These are phyloP conservation scores for Montipora efflorescens DNA, from an alignment of 64 coral and sea anemone species.

Conservation along the genomic window DNA sequence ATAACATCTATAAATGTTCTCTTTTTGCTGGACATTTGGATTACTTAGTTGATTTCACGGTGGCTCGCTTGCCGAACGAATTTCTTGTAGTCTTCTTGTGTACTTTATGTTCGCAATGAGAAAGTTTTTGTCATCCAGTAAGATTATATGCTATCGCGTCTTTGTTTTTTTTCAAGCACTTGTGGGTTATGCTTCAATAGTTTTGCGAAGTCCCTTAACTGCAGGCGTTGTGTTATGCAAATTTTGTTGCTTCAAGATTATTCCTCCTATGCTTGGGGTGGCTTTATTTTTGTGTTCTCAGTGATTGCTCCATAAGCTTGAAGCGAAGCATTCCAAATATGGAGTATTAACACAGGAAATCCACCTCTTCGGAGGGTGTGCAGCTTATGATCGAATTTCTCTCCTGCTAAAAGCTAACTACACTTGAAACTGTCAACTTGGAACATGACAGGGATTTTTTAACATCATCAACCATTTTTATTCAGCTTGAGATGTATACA, in stretches of 20 bases:
- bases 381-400: neutral
- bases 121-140: too few species aligned
- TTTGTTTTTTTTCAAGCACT: neutral
- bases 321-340: neutral
- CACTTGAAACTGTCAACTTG: neutral
- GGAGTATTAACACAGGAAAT: neutral
- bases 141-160: neutral
- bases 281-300: slow-evolving; percentile 21
- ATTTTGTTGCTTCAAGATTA: slow-evolving; percentile 32
- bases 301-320: neutral
- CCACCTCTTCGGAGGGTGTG: neutral
- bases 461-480: neutral
- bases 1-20: neutral
- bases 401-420: neutral
- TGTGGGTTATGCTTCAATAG: slow-evolving; percentile 5
- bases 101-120: neutral
- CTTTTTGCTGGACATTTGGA: neutral
- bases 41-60: neutral
- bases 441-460: neutral
- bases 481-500: neutral
- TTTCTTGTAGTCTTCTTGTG: neutral
- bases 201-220: neutral
- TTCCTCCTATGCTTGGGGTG: neutral
- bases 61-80: neutral
- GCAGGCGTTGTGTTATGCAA: slow-evolving; percentile 1